Evolutionary conservation across 2,113 vertebrate species (phyloP), one percentile per base, ranked within the genome.

Genomic region (Diadophis punctatus): DNA sequence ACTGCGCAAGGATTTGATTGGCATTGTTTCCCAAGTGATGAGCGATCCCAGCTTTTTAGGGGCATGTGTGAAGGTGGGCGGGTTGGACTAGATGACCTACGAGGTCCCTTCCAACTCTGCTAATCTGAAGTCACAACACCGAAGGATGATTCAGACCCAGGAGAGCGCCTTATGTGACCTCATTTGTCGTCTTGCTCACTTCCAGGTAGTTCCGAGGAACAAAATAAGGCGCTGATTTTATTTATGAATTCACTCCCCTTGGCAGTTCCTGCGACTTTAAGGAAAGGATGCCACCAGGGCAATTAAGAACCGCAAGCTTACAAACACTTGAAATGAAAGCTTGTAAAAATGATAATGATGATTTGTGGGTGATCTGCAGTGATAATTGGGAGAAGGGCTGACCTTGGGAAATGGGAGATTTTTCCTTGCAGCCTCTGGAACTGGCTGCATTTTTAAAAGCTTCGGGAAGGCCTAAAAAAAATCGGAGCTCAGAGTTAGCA

Each of bases 401-500:
- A 80, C 16, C 5, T 39, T 8, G 30, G 60, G 4, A n/a, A 14
- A n/a, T 0, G 0, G 0, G 60, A 14, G 27, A 12, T 27, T 25
- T 25, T 25, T 58, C 60, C 10, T 30, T 60, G 60, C 8, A 3
- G 10, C 60, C 3, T 63, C 60, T 14, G 60, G 60, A n/a, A 63
- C 60, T n/a, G 27, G 11, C 63, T 34, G 63, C 63, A 14, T 5
- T 68, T 30, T 68, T 16, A 6, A 12, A 14, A 3, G n/a, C n/a
- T 80, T 34, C 6, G 6, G 14, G 68, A 74, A 74, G n/a, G 6
- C 16, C n/a, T 8, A 74, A 56, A 23, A 74, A 74, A 34, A 16
- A 34, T 0, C 0, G 6, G 68, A 80, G n/a, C 68, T 39, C 68
- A 39, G n/a, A 20, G 18, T 8, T 2, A 39, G n/a, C 2, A 0